These are phyloP conservation scores for Baryphthengus martii DNA, from an alignment of 2,113 vertebrate species.

Conservation along the genomic window DNA sequence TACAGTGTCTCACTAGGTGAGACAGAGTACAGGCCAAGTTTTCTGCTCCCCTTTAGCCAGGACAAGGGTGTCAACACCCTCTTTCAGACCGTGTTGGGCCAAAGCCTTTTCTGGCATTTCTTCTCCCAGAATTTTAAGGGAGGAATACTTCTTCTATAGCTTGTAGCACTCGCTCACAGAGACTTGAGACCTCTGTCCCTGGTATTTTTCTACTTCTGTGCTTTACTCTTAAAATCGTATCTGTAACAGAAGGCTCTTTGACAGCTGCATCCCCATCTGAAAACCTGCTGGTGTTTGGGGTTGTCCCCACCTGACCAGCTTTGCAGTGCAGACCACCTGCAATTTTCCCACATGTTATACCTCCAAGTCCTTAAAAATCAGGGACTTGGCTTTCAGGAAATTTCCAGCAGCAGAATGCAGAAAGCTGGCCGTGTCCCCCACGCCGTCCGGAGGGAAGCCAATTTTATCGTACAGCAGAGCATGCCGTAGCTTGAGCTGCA, in stretches of 20 bases:
- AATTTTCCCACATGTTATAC: constrained; percentile 41
- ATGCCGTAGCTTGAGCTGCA: not conserved
- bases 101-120: not conserved
- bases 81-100: not conserved
- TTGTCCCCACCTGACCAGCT: constrained; percentile 50
- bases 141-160: not conserved
- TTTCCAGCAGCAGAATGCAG: constrained; percentile 37
- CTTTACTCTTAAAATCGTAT: not conserved
- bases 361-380: not conserved
- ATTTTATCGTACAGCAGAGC: constrained; percentile 23
- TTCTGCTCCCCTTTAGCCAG: not conserved
- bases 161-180: not conserved
- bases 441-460: not conserved
- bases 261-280: constrained; percentile 47
- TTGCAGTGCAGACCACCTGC: constrained; percentile 29
- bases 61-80: not conserved
- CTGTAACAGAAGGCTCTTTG: constrained; percentile 12
- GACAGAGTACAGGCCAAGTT: accelerated
- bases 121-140: not conserved
- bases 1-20: not conserved
- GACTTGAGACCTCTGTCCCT: not conserved
- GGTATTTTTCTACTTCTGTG: not conserved
- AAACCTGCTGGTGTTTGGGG: constrained; percentile 30
- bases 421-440: not conserved
- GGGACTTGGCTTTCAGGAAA: not conserved